Conservation (phyloP, 1,140 invertebrate species). For the Oncopodura yosiiana region DNA sequence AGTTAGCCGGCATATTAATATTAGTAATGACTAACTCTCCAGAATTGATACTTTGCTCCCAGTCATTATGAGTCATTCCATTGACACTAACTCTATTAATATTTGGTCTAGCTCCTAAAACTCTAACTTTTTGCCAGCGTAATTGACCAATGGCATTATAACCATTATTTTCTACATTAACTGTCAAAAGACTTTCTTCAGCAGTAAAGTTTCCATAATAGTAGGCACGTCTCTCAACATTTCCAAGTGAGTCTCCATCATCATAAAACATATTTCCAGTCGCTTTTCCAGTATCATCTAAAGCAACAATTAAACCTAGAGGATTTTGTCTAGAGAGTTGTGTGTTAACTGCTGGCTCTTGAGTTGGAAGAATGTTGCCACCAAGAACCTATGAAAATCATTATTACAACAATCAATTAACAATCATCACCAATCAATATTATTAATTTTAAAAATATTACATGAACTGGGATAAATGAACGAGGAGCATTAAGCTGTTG, state of each 20-base stretch:
- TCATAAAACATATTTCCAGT: conserved; percentile 40
- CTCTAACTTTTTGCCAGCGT: background rate
- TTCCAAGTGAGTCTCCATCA: conserved; percentile 53
- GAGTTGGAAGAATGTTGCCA: conserved; percentile 60
- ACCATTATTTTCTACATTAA: conserved; percentile 4
- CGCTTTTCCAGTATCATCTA: conserved; percentile 36
- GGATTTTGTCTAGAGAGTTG: conserved; percentile 36
- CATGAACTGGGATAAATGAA: conserved; percentile 55
- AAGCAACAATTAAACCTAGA: conserved; percentile 39
- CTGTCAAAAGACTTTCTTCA: background rate
- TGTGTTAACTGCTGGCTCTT: conserved; percentile 55
- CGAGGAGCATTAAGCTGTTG: conserved; percentile 48
- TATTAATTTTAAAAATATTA: too few relatives aligned
- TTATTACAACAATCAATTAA: too few relatives aligned
- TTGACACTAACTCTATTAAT: conserved; percentile 9
- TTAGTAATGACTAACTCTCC: conserved; percentile 10
- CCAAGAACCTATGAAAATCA: too few relatives aligned
- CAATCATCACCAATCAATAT: too few relatives aligned
- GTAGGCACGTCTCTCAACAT: conserved; percentile 14
- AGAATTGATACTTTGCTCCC: background rate
- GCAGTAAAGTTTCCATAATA: conserved; percentile 10
- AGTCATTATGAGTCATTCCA: background rate
- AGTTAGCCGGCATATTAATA: conserved; percentile 3
- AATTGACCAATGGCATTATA: conserved; percentile 4
- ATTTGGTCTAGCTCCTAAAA: conserved; percentile 7